A percentile compares a stretch with the other conserved stretches of the same genome.
Evolutionary conservation across 2,888 invertebrate species (phyloP).

Genomic region (Chrysomela aeneicollis): DNA sequence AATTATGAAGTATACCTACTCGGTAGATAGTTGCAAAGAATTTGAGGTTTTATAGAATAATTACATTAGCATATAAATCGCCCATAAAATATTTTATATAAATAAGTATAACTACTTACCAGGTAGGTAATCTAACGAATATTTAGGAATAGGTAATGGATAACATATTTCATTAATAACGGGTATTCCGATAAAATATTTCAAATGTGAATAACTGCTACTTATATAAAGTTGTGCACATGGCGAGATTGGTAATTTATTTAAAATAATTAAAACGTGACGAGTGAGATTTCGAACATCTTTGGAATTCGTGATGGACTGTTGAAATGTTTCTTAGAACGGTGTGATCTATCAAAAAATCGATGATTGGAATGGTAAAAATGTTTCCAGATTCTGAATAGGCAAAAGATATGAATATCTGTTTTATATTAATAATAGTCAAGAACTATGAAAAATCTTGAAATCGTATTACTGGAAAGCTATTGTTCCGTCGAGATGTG

Average conservation of each 20-base stretch:
- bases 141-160: constrained; percentile 13
- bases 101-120: constrained; percentile 13
- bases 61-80: constrained; percentile 30
- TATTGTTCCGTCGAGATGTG: too few relatives aligned
- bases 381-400: too few relatives aligned
- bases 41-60: constrained; percentile 22
- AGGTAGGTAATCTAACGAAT: not conserved
- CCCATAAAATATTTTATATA: constrained; percentile 24
- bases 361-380: too few relatives aligned
- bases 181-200: not conserved
- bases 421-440: too few relatives aligned
- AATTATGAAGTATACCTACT: constrained; percentile 19
- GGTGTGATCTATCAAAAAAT: too few relatives aligned
- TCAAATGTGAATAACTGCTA: not conserved
- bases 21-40: constrained; percentile 15
- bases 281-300: too few relatives aligned
- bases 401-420: too few relatives aligned
- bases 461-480: too few relatives aligned
- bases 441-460: too few relatives aligned
- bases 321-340: too few relatives aligned
- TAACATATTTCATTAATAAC: not conserved
- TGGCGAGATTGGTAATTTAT: not conserved
- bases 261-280: not conserved
- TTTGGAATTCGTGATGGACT: too few relatives aligned
- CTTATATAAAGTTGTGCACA: not conserved